Conservation (phyloP, 2,888 invertebrate genomes). For the Drosophila percnosoma region DNA sequence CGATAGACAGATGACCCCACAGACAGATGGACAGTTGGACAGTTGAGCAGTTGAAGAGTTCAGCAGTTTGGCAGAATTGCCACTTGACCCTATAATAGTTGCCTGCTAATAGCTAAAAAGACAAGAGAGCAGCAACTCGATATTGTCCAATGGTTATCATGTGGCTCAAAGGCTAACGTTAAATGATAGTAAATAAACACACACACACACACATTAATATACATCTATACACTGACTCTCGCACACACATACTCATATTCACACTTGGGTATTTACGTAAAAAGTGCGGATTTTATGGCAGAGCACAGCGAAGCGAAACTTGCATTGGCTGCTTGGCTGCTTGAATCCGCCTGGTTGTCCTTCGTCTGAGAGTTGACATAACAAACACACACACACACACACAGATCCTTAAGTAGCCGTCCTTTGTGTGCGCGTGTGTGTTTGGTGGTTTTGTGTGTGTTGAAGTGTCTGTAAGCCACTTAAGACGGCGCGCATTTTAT, state of each 20-base stretch:
- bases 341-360: constrained; percentile 25
- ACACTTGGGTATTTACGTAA: constrained; percentile 70
- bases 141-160: constrained; percentile 31
- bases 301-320: constrained; percentile 41
- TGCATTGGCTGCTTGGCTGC: constrained; percentile 28
- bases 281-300: constrained; percentile 76
- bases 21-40: constrained; percentile 9
- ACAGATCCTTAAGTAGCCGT: constrained; percentile 28
- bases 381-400: constrained; percentile 33
- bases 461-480: constrained; percentile 79
- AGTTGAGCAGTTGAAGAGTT: neutral
- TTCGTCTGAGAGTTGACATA: constrained; percentile 66
- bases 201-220: constrained; percentile 9
- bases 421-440: constrained; percentile 13
- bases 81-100: constrained; percentile 64
- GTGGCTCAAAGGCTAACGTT: constrained; percentile 47
- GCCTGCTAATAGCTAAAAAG: constrained; percentile 64
- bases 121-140: constrained; percentile 43
- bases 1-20: constrained; percentile 6
- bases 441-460: constrained; percentile 38
- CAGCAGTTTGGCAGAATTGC: constrained; percentile 25
- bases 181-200: constrained; percentile 69
- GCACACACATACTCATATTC: constrained; percentile 14
- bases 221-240: neutral
- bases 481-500: constrained; percentile 78